Base-by-base conservation (phyloP, 1,140 invertebrate genomes). In the Batillaria attramentaria region DNA sequence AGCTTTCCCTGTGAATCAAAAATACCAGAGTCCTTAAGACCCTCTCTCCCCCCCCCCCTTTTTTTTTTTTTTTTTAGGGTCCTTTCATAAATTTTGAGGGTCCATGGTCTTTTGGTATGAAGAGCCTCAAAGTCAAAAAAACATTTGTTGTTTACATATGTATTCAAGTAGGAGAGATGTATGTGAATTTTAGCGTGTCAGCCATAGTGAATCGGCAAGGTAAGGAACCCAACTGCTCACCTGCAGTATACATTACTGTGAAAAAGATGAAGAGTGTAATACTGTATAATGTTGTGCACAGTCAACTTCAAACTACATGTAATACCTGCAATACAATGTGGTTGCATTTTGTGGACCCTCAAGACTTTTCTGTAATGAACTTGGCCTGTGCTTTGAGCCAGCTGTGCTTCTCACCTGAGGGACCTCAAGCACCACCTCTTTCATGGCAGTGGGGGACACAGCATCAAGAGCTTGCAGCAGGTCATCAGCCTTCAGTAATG, bases 391-490 rank as follows among this genome's bases (percentile, higher is more conserved):
- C 46, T 50, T 24, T 24, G 10, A 50, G 46, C 46, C 46, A 13
- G 46, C 46, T 13, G 46, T 33, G 37, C 28, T 50, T 60, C 75
- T 82, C 80, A 91, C 90, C 84, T 91, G 90, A 43, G 90, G 90
- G 5, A 94, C 92, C 20, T 98, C 95, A 79, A 98, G 94, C 35
- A 95, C 91, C 1, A 98, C 93, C 91, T 97, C 96, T 80, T 96
- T 94, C 95, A 98, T 97, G 0, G 96, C 96, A 87, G 95, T 97
- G 0, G 97, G 97, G 85, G 94, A 94, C 0, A 97, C 94, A 41
- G 92, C 87, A 8, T 91, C 94, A 39, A 97, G 87, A 35, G 95
- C 95, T 28, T 90, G 86, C 46, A 93, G 87, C 35, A 93, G 84
- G 82, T 93, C 93, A 2, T 81, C 77, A 83, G 77, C 46, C 3